A percentile compares a stretch with the other conserved stretches of the same genome.
phyloP scores from a whole-genome alignment of 2,888 invertebrate genomes.

The Tiliacea aurago region DNA sequence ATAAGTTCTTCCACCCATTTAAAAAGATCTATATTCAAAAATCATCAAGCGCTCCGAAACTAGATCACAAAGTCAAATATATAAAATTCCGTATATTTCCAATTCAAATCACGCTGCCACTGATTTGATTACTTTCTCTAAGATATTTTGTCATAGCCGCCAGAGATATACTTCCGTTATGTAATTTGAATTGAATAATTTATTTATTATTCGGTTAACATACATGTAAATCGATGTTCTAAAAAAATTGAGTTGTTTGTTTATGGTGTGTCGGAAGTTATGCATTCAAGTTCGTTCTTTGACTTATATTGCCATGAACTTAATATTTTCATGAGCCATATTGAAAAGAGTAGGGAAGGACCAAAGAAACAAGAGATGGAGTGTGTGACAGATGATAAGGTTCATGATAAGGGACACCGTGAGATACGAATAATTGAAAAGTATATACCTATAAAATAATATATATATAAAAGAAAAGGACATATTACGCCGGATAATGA shows the following conservation, averaged over 20 bases:
- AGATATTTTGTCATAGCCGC: slow-evolving; percentile 42
- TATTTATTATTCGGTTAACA: slow-evolving; percentile 48
- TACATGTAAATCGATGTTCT: slow-evolving; percentile 35
- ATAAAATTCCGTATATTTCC: slow-evolving; percentile 46
- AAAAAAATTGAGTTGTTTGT: slow-evolving; percentile 9
- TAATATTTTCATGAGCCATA: not conserved
- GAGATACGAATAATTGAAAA: no score
- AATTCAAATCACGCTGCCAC: slow-evolving; percentile 47
- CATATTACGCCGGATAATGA: no score
- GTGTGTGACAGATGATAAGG: no score
- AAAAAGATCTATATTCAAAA: slow-evolving; percentile 37
- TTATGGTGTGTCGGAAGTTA: slow-evolving; percentile 11
- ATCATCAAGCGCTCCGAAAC: slow-evolving; percentile 32
- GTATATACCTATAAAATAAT: no score
- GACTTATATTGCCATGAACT: not conserved
- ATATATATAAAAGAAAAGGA: no score
- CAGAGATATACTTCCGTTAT: slow-evolving; percentile 50
- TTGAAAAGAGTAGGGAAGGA: not conserved
- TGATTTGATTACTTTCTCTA: slow-evolving; percentile 46
- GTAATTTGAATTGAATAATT: slow-evolving; percentile 42
- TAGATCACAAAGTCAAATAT: slow-evolving; percentile 51
- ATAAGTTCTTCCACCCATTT: not conserved
- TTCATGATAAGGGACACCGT: no score
- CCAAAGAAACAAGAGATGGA: not conserved
- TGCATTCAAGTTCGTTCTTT: not conserved